These are phyloP conservation scores for Centruroides vittatus DNA, from an alignment of 1,140 invertebrate species.

Conservation along the genomic window DNA sequence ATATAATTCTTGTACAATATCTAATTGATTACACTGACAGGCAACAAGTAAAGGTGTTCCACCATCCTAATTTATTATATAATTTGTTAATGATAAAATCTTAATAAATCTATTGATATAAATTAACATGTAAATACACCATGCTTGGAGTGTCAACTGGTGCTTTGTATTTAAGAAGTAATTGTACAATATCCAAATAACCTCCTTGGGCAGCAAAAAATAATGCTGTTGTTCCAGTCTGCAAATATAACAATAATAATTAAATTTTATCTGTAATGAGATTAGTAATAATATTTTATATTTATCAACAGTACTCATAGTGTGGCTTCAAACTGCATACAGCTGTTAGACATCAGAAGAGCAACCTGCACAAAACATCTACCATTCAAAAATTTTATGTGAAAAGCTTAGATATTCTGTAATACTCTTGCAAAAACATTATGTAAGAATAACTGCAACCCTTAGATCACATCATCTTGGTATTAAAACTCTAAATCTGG, in stretches of 20 bases:
- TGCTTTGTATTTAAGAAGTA: constrained; percentile 65
- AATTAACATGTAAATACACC: constrained; percentile 32
- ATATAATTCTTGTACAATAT: constrained; percentile 67
- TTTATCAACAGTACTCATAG: no score
- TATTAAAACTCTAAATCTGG: no score
- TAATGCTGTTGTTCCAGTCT: constrained; percentile 82
- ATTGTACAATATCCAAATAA: constrained; percentile 66
- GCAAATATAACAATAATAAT: constrained; percentile 21
- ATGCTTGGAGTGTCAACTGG: constrained; percentile 86
- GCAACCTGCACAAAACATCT: no score
- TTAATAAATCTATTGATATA: not conserved
- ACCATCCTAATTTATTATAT: constrained; percentile 50
- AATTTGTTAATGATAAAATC: not conserved
- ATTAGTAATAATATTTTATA: no score
- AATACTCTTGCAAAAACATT: no score
- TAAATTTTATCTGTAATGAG: constrained; percentile 25
- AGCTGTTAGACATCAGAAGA: no score
- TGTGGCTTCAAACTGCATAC: no score
- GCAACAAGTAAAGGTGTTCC: constrained; percentile 78
- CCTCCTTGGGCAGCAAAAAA: constrained; percentile 87
- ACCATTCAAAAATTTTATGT: no score
- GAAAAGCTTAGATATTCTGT: no score
- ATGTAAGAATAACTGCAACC: no score
- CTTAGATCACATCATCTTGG: no score
- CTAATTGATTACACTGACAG: constrained; percentile 75